A percentile compares a stretch with the other conserved stretches of the same genome.
Evolutionary conservation across 1,140 invertebrate genomes (phyloP).

Genomic region (Zaprionus davidi): DNA sequence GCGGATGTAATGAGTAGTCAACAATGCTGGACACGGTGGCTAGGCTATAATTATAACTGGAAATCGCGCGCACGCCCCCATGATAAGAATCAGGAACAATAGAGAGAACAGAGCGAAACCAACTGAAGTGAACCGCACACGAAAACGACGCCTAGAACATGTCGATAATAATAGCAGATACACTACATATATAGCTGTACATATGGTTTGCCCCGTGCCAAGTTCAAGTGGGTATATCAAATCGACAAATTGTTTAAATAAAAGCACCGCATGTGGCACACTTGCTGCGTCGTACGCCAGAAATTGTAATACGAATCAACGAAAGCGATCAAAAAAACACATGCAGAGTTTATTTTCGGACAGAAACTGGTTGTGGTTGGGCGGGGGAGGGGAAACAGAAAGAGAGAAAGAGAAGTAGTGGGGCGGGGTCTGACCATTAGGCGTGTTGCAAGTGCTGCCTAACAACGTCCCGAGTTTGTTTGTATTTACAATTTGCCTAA

Average conservation of each 20-base stretch:
- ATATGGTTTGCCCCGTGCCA: not conserved
- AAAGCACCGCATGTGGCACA: conserved; percentile 51
- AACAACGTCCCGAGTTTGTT: conserved; percentile 16
- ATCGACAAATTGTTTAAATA: conserved; percentile 61
- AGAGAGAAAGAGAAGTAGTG: not conserved
- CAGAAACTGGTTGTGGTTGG: conserved; percentile 14
- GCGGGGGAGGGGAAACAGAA: not conserved
- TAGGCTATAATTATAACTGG: conserved; percentile 18
- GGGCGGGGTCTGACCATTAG: not conserved
- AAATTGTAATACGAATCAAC: conserved; percentile 53
- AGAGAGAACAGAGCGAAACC: conserved; percentile 3
- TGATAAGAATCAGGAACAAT: conserved; percentile 30
- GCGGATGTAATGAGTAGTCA: conserved; percentile 30
- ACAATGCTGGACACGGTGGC: conserved; percentile 6
- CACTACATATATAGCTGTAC: not conserved
- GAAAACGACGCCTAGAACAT: not conserved
- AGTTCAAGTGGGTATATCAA: conserved; percentile 12
- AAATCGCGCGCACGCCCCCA: not conserved
- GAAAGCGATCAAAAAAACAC: conserved; percentile 23
- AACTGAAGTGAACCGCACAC: not conserved
- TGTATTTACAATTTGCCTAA: conserved; percentile 35
- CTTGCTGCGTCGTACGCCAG: conserved; percentile 47
- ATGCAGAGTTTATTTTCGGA: conserved; percentile 39
- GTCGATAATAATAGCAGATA: not conserved
- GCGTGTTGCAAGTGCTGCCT: conserved; percentile 34